These are phyloP conservation scores for Maniola jurtina DNA, from an alignment of 1,140 invertebrate species.

Conservation along the genomic window DNA sequence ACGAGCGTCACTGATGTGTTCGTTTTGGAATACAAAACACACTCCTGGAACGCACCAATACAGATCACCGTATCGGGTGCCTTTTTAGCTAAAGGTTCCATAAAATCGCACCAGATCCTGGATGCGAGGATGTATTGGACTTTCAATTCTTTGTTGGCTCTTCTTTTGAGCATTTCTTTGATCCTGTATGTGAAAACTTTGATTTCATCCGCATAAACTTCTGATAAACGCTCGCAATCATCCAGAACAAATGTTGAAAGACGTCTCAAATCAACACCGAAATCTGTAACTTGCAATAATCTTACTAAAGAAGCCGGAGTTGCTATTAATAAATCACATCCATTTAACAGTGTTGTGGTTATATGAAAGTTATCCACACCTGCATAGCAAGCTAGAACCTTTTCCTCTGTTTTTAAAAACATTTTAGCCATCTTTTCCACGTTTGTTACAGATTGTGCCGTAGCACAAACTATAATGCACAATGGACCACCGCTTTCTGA, in stretches of 20 bases:
- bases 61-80: conserved; percentile 61
- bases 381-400: conserved; percentile 52
- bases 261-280: conserved; percentile 53
- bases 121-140: conserved; percentile 61
- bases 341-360: conserved; percentile 53
- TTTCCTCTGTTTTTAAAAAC: conserved; percentile 45
- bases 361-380: conserved; percentile 55
- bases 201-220: conserved; percentile 52
- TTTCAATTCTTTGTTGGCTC: conserved; percentile 55
- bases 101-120: conserved; percentile 60
- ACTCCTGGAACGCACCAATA: conserved; percentile 67
- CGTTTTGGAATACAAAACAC: conserved; percentile 64
- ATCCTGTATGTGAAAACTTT: conserved; percentile 55
- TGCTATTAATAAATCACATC: conserved; percentile 59
- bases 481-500: conserved; percentile 45
- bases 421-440: conserved; percentile 48
- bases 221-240: conserved; percentile 56
- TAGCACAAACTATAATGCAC: conserved; percentile 63
- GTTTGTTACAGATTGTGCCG: conserved; percentile 50
- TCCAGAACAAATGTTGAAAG: conserved; percentile 59
- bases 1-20: conserved; percentile 57
- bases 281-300: conserved; percentile 50
- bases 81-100: conserved; percentile 55
- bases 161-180: conserved; percentile 50
- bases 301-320: conserved; percentile 54